Conservation (phyloP, 2,797 vertebrate genomes). For the Toxotes lorentzi region DNA sequence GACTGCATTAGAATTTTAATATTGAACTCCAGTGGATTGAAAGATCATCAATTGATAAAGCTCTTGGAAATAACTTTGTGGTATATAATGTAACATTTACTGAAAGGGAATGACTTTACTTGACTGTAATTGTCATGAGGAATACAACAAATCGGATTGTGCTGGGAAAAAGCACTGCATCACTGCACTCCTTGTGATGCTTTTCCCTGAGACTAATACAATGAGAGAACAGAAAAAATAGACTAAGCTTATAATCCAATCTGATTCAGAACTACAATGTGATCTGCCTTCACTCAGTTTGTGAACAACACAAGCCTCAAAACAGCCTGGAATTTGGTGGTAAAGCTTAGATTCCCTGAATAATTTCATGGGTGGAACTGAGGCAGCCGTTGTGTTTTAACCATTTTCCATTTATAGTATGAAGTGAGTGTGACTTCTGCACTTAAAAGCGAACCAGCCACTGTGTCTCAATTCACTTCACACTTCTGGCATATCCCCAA, state of each 20-base stretch:
- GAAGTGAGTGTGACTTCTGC: not conserved
- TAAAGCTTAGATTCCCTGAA: constrained; percentile 49
- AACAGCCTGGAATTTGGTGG: constrained; percentile 38
- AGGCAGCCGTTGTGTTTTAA: constrained; percentile 15
- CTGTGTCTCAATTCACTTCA: not conserved
- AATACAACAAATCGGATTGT: constrained; percentile 57
- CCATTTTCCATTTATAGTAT: not conserved
- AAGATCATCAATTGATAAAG: constrained; percentile 62
- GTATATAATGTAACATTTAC: constrained; percentile 29
- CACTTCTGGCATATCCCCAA: not conserved
- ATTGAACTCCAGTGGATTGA: constrained; percentile 44
- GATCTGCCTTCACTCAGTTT: constrained; percentile 51
- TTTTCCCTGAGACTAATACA: constrained; percentile 48
- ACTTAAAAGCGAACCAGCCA: not conserved
- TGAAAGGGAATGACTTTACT: constrained; percentile 48
- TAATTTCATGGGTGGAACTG: constrained; percentile 30
- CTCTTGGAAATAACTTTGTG: constrained; percentile 52
- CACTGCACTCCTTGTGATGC: constrained; percentile 42
- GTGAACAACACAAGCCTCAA: constrained; percentile 46
- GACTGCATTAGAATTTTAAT: constrained; percentile 59
- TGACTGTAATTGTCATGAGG: constrained; percentile 52
- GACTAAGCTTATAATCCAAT: constrained; percentile 77
- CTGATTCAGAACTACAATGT: constrained; percentile 70
- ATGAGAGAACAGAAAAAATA: constrained; percentile 54
- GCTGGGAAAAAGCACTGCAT: constrained; percentile 29